phyloP scores from a whole-genome alignment of 2,888 invertebrate species.

The Lasioglossum malachurum region DNA sequence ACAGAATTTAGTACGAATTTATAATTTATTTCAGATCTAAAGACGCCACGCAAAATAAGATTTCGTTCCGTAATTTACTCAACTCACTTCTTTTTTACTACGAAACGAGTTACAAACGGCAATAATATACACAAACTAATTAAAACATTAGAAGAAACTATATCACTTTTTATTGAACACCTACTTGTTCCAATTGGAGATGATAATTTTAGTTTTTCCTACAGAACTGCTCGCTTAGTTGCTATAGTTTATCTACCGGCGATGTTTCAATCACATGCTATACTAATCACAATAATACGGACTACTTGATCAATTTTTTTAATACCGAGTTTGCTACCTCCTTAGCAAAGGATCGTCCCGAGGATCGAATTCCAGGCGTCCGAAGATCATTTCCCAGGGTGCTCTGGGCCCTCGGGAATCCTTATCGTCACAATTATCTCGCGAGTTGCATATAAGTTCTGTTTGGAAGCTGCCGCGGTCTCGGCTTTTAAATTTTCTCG shows the following conservation, averaged over 20 bases:
- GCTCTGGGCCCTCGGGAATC: not conserved
- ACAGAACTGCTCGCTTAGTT: not conserved
- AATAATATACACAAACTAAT: not conserved
- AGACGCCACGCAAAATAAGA: no score
- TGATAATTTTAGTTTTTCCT: not conserved
- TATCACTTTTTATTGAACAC: not conserved
- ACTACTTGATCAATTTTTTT: not conserved
- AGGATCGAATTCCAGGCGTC: not conserved
- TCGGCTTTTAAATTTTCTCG: conserved; percentile 21
- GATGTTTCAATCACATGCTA: not conserved
- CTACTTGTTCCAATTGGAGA: not conserved
- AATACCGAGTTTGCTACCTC: not conserved
- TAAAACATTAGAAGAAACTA: not conserved
- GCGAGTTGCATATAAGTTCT: conserved; percentile 31
- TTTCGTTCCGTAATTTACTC: not conserved
- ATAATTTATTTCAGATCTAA: no score
- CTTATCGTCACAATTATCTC: conserved; percentile 32
- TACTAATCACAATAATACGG: not conserved
- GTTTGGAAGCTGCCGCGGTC: conserved; percentile 22
- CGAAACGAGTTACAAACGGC: not conserved
- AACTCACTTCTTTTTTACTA: not conserved
- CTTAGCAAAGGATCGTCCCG: not conserved
- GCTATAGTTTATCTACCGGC: not conserved
- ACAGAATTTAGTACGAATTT: no score
- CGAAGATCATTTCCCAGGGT: not conserved